Evolutionary conservation across 2,113 vertebrate species (phyloP), one percentile per base, ranked within the genome.

Genomic region (Cryptoleucopteryx plumbea): DNA sequence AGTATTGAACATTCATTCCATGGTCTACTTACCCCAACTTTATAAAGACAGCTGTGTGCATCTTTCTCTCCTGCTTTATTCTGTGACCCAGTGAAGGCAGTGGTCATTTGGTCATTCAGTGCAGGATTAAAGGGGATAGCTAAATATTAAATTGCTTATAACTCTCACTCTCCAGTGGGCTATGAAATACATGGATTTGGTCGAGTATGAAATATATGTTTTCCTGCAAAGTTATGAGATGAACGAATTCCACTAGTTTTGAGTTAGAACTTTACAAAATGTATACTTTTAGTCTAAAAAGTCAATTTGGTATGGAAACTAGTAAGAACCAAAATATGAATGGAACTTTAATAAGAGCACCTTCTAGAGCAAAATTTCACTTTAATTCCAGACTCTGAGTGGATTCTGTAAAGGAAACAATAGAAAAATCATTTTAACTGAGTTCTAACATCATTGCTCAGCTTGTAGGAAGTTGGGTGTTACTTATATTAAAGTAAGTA

Each of bases 1-100:
- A 38, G n/a, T 36, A 63, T 2, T 45, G 43, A 25, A 17, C 3
- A 0, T 21, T 77, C 11, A 4, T 6, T 47, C 29, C 0, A 1
- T 23, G 13, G 18, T 66, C 4, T 47, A 3, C 21, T 53, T 67
- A 56, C 2, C 6, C 7, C 26, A 72, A 3, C 27, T 65, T 68
- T 45, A 45, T 48, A 29, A 36, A 63, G 79, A 20, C 42, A 80
- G 6, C 34, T 67, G 10, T 34, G 16, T 55, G 31, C 26, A n/a
- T 42, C 22, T 48, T 82, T 42, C 13, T 75, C 43, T 65, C 8
- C 53, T 81, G 26, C 34, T 53, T 59, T 79, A 17, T 73, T 62
- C 83, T 66, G 23, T 45, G 23, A 18, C 67, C 18, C 59, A 43
- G 0, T 13, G 58, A 83, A 61, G 19, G 80, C 36, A 61, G 21